These are phyloP conservation scores for Hafferia zeledoni DNA, from an alignment of 2,797 vertebrate species.

Conservation along the genomic window DNA sequence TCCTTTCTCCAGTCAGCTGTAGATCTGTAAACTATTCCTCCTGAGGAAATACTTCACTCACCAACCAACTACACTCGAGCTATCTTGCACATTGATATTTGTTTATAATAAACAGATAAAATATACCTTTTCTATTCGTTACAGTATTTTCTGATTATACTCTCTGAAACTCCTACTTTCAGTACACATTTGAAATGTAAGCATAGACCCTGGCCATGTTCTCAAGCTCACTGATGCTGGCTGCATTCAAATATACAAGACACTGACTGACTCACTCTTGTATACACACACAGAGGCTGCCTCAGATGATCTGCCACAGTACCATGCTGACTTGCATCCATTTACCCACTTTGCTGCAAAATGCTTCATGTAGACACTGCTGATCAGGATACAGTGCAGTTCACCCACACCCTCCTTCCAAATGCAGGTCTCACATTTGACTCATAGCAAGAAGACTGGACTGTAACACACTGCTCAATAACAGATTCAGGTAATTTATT, in stretches of 20 bases:
- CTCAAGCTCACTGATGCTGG: background rate
- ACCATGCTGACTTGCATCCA: background rate
- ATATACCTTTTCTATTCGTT: background rate
- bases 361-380: background rate
- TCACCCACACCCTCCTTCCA: background rate
- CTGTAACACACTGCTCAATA: background rate
- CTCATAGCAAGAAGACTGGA: background rate
- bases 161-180: background rate
- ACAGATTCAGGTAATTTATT: background rate
- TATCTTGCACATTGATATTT: background rate
- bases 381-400: background rate
- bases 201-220: fast-evolving
- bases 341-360: background rate
- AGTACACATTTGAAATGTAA: background rate
- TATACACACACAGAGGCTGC: background rate
- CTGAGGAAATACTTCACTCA: background rate
- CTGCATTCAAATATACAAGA: background rate
- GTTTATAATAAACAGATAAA: background rate
- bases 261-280: background rate
- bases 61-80: background rate
- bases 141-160: background rate
- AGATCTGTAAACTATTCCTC: background rate
- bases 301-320: background rate
- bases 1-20: background rate
- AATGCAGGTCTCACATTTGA: background rate